These are phyloP conservation scores for Acleris laterana DNA, from an alignment of 2,888 invertebrate species.

Conservation along the genomic window DNA sequence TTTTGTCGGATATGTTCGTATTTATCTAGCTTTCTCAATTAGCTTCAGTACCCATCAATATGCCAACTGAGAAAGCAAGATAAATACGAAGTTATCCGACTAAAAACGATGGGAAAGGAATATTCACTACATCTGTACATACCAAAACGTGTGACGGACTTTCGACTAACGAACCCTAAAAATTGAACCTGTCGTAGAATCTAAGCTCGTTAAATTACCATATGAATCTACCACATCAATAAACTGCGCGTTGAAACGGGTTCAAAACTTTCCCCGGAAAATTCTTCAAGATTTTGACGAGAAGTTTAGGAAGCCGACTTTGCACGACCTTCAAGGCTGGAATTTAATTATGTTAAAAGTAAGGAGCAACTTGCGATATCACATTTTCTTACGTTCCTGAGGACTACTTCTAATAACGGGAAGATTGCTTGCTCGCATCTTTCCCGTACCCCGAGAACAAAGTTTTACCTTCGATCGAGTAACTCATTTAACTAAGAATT, in stretches of 20 bases:
- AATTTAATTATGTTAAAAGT: slow-evolving; percentile 51
- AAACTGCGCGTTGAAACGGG: slow-evolving; percentile 20
- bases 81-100: too few relatives aligned
- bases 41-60: too few relatives aligned
- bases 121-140: too few relatives aligned
- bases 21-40: too few relatives aligned
- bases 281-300: slow-evolving; percentile 29
- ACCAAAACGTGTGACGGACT: too few relatives aligned
- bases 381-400: slow-evolving; percentile 28
- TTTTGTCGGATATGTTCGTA: too few relatives aligned
- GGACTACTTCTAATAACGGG: slow-evolving; percentile 12
- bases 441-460: neutral
- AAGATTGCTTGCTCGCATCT: slow-evolving; percentile 4
- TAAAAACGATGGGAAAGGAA: too few relatives aligned
- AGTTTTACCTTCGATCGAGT: too few relatives aligned
- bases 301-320: slow-evolving; percentile 32
- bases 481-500: too few relatives aligned
- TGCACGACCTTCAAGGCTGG: slow-evolving; percentile 40
- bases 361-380: slow-evolving; percentile 43
- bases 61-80: too few relatives aligned
- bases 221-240: slow-evolving; percentile 9
- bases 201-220: neutral
- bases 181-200: neutral
- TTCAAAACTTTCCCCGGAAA: slow-evolving; percentile 22
- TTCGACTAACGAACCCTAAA: too few relatives aligned